Percentiles rank a stretch among this genome's conserved stretches.
Evolutionary conservation across 2,888 invertebrate genomes (phyloP).

Genomic region (Julus scanicus): DNA sequence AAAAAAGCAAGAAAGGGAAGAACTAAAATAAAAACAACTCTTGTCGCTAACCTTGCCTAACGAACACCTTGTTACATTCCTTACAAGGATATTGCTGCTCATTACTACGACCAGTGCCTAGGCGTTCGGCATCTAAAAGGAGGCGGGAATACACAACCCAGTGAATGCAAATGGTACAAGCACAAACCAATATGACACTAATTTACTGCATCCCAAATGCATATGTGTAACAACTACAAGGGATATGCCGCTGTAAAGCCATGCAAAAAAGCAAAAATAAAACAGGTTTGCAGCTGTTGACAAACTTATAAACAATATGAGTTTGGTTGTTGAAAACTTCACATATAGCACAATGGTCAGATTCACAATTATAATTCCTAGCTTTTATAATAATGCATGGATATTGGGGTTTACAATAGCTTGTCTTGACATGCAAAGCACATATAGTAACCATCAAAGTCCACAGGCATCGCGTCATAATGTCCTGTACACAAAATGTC

Average conservation of each 20-base stretch:
- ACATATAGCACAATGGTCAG: no score
- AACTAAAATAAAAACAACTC: constrained; percentile 52
- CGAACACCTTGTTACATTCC: constrained; percentile 61
- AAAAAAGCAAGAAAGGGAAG: constrained; percentile 44
- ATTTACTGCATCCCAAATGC: background rate
- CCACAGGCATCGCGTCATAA: no score
- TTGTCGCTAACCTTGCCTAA: constrained; percentile 64
- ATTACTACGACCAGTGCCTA: constrained; percentile 62
- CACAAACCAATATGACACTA: constrained; percentile 46
- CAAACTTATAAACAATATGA: background rate
- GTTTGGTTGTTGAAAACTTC: no score
- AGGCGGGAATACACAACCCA: constrained; percentile 52
- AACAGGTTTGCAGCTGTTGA: background rate
- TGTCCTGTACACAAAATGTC: no score
- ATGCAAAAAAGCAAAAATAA: constrained; percentile 18
- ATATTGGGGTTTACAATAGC: no score
- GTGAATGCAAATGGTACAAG: constrained; percentile 48
- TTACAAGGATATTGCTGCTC: constrained; percentile 59
- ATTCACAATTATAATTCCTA: no score
- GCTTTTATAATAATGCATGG: no score
- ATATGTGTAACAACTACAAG: background rate
- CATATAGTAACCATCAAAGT: no score
- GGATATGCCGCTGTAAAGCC: constrained; percentile 40
- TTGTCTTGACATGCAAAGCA: no score
- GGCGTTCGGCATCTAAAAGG: constrained; percentile 57